Conservation (phyloP, 2,113 vertebrate genomes). For the Oncorhynchus mykiss region DNA sequence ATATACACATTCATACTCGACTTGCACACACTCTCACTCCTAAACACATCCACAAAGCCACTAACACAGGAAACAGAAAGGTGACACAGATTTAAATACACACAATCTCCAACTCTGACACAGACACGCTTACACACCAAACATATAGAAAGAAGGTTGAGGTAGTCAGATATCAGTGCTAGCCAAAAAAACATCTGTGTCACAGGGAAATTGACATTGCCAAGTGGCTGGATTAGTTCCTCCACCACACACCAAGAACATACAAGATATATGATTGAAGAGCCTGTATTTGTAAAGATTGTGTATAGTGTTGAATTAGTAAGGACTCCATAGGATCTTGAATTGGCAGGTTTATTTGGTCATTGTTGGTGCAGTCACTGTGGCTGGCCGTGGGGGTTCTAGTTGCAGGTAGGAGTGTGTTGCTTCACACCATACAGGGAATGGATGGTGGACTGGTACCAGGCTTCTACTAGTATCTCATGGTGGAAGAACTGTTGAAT, state of each 20-base stretch:
- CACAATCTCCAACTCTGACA: not conserved
- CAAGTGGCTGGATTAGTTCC: not conserved
- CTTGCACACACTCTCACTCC: not conserved
- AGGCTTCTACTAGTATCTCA: not conserved
- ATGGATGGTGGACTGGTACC: not conserved
- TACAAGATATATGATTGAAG: too few species aligned
- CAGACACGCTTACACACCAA: not conserved
- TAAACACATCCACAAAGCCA: not conserved
- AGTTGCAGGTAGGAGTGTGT: not conserved
- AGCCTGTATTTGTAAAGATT: too few species aligned
- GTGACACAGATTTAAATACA: not conserved
- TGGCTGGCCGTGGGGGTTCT: slow-evolving; percentile 21
- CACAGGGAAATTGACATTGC: not conserved
- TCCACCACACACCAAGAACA: not conserved
- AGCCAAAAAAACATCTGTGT: too few species aligned
- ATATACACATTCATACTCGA: not conserved
- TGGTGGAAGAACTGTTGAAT: not conserved
- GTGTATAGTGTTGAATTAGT: too few species aligned
- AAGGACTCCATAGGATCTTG: too few species aligned
- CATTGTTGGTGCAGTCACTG: too few species aligned
- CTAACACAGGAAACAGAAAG: too few species aligned
- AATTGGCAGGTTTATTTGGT: too few species aligned
- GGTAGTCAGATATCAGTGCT: not conserved
- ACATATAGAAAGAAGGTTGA: not conserved
- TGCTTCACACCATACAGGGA: not conserved